Percentiles rank a stretch among this genome's conserved stretches.
Conservation (phyloP, 2,888 invertebrate genomes). For the Willowsia nigromaculata region DNA sequence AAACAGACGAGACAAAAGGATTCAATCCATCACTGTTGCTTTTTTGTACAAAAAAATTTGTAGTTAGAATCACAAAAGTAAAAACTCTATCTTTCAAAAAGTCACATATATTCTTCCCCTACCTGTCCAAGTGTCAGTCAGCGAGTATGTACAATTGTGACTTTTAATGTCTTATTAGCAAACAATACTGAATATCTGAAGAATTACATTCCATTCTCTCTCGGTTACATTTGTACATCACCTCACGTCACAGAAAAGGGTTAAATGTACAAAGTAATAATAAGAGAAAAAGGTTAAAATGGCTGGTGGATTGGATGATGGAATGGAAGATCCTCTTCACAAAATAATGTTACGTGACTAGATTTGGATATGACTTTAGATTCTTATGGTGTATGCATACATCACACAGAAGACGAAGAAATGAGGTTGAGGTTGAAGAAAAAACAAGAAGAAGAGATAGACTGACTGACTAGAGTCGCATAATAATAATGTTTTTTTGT, state of each 20-base stretch:
- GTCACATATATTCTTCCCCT: not conserved
- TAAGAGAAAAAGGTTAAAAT: conserved; percentile 54
- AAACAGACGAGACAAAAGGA: not conserved
- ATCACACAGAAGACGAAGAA: not conserved
- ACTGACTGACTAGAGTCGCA: conserved; percentile 30
- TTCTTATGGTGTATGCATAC: not conserved
- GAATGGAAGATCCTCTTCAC: conserved; percentile 35
- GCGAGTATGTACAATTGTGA: conserved; percentile 61
- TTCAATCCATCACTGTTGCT: not conserved
- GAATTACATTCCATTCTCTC: conserved; percentile 24
- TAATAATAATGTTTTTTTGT: conserved; percentile 10
- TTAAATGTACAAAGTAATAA: conserved; percentile 59
- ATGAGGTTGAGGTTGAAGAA: conserved; percentile 25
- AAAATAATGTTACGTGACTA: conserved; percentile 53
- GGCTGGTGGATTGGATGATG: not conserved
- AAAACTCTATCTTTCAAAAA: conserved; percentile 12
- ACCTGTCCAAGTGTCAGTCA: conserved; percentile 46
- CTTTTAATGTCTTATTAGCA: conserved; percentile 72
- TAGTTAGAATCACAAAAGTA: conserved; percentile 3
- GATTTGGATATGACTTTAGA: conserved; percentile 34
- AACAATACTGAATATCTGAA: conserved; percentile 56
- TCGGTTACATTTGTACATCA: conserved; percentile 14
- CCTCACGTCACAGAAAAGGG: not conserved
- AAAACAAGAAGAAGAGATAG: not conserved
- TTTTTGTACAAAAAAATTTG: not conserved